Base-by-base conservation (phyloP, 2,888 invertebrate species). In the Cerastis leucographa region DNA sequence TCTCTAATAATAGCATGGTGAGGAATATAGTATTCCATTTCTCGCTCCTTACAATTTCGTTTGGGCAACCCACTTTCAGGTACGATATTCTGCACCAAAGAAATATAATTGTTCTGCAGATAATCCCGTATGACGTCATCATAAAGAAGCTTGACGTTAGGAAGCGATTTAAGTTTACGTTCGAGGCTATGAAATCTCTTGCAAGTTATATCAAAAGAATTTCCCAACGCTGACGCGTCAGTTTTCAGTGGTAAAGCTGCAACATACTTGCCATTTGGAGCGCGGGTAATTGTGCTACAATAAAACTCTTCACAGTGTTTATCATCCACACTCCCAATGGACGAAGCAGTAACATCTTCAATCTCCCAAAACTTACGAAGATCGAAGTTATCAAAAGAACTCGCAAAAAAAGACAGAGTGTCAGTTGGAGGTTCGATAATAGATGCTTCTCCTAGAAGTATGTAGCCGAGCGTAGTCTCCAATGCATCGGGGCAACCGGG, bases 371-470 rank as follows among this genome's bases (percentile, higher is more conserved):
- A 59, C 59, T 54, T 54, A 54, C 54, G 54, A 54, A 54, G 54
- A 54, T 54, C 54, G 54, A 54, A 54, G 25, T 54, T 54, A n/a
- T 54, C 54, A n/a, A 54, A n/a, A 11, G 59, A 59, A 59, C 59
- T 59, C 59, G 59, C 29, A 59, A 59, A 59, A 29, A 59, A 59
- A 59, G 59, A 59, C 59, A 59, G 29, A 29, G 59, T 59, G 25
- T 59, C 59, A 59, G 59, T 59, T 59, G 59, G 25, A 59, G 25
- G 59, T 59, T 59, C 59, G 59, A 59, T 7, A 17, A 59, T 59
- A 59, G 59, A 29, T 59, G 59, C 59, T 59, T 59, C 59, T 59
- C 59, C 59, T 59, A 59, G 29, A 29, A 59, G 59, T 59, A 59
- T 59, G 59, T 59, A 59, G 59, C 59, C 59, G 59, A 49, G 49